A percentile compares a stretch with the other conserved stretches of the same genome.
These are phyloP conservation scores for Pampus argenteus DNA, from an alignment of 2,797 vertebrate genomes.

Conservation along the genomic window DNA sequence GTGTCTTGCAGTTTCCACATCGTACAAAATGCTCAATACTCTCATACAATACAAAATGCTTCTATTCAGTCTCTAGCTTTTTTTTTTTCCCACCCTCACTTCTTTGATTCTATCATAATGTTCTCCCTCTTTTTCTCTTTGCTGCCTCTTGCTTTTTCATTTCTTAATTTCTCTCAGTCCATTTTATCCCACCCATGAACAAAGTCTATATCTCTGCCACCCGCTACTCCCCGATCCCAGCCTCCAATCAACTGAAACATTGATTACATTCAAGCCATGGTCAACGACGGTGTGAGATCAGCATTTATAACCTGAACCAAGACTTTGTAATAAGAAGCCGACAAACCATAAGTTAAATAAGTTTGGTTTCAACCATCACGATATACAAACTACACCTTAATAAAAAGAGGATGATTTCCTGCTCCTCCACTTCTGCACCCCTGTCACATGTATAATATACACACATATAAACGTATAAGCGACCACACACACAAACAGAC, in stretches of 20 bases:
- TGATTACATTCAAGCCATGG: constrained; percentile 15
- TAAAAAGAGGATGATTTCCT: neutral
- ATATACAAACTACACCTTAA: neutral
- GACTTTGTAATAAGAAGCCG: constrained; percentile 5
- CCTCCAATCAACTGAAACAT: constrained; percentile 15
- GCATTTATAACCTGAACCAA: neutral
- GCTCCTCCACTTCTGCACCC: neutral
- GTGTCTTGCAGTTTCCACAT: neutral
- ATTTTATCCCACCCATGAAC: neutral
- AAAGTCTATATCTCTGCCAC: neutral
- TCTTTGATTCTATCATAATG: constrained; percentile 10
- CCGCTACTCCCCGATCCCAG: neutral
- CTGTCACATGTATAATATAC: constrained; percentile 9
- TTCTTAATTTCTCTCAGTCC: constrained; percentile 15
- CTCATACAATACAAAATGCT: neutral
- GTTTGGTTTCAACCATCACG: neutral
- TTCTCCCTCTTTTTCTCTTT: neutral
- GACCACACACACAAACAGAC: constrained; percentile 21
- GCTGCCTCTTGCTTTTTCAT: constrained; percentile 2
- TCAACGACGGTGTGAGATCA: constrained; percentile 14
- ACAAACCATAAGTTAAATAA: neutral
- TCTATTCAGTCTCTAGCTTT: neutral
- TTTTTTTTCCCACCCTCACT: neutral
- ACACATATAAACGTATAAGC: constrained; percentile 4
- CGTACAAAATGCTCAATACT: neutral